Evolutionary conservation across 2,113 vertebrate genomes (phyloP).

Genomic region (Gulo gulo): DNA sequence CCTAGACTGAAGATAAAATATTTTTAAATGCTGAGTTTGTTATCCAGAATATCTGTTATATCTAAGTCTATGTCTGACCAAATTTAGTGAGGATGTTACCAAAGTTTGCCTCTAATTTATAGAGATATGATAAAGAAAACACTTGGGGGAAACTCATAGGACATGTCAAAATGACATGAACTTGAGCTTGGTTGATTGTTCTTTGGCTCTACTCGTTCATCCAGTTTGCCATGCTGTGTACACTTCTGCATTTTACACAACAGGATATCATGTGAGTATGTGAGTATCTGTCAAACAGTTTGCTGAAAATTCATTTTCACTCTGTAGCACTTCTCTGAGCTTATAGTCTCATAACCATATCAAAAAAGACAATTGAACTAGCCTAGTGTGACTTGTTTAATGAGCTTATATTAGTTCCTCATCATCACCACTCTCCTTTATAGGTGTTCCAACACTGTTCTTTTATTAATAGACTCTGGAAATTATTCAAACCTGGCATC

Average conservation of each 20-base stretch:
- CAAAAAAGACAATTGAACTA: slow-evolving; percentile 57
- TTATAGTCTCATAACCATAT: slow-evolving; percentile 20
- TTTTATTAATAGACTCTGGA: slow-evolving; percentile 52
- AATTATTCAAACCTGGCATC: slow-evolving; percentile 29
- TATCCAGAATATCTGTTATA: background rate
- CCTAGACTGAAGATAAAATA: background rate
- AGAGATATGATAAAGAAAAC: background rate
- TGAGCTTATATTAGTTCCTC: slow-evolving; percentile 59
- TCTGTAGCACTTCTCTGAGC: slow-evolving; percentile 28
- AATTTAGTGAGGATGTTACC: background rate
- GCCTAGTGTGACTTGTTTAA: slow-evolving; percentile 58
- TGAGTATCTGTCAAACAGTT: background rate
- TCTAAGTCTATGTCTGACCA: background rate
- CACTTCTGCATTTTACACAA: slow-evolving; percentile 21
- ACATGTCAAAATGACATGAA: slow-evolving; percentile 11
- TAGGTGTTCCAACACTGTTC: slow-evolving; percentile 30
- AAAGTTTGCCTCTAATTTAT: background rate
- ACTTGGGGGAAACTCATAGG: background rate
- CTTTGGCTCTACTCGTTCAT: slow-evolving; percentile 17
- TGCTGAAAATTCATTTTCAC: slow-evolving; percentile 41
- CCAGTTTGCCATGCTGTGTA: background rate
- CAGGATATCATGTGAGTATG: background rate
- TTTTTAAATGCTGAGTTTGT: background rate
- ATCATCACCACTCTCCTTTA: slow-evolving; percentile 58
- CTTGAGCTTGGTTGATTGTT: background rate